Base-by-base conservation (phyloP, 2,113 vertebrate genomes). In the Pycnonotus jocosus region DNA sequence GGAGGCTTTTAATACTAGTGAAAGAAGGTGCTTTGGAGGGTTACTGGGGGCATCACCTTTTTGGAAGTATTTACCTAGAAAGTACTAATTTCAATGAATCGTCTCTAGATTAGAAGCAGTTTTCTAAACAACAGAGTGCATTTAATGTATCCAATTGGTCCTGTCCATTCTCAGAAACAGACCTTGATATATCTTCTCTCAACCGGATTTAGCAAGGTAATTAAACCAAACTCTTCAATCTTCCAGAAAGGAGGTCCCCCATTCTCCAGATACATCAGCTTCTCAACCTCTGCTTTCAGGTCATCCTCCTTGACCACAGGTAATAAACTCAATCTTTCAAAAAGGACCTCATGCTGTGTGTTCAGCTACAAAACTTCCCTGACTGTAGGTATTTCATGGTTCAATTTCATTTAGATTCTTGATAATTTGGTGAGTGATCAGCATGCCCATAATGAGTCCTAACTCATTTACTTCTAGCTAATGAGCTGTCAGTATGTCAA, bases 1-100 rank as follows among this genome's bases (percentile, higher is more conserved):
- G 27, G 45, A 64, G 60, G 15, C 11, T 40, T 16, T 0, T 16
- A 47, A 38, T 0, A 1, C n/a, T 31, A 45, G 14, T 21, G 8
- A 38, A 44, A 3, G 2, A 48, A 80, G 6, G 21, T 66, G 69
- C 37, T 91, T 62, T 25, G 12, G 6, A 13, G 37, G 5, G 38
- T 17, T 60, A 30, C 22, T 69, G 35, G 6, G 20, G 17, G 1
- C 44, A 72, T 4, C 15, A 22, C 20, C 7, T 25, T 78, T 60
- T 50, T 17, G 28, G 42, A 61, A 5, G 13, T 30, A 51, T 60
- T 88, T 65, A 27, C 33, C 44, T 51, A 37, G 15, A 47, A 87
- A 69, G 35, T 16, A 42, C 37, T 73, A 35, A 64, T 53, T 44
- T 54, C 31, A 81, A 44, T 65, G 7, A 77, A 54, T 24, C 1